A percentile compares a stretch with the other conserved stretches of the same genome.
phyloP scores from a whole-genome alignment of 2,888 invertebrate genomes.

The Anoncus sp. region DNA sequence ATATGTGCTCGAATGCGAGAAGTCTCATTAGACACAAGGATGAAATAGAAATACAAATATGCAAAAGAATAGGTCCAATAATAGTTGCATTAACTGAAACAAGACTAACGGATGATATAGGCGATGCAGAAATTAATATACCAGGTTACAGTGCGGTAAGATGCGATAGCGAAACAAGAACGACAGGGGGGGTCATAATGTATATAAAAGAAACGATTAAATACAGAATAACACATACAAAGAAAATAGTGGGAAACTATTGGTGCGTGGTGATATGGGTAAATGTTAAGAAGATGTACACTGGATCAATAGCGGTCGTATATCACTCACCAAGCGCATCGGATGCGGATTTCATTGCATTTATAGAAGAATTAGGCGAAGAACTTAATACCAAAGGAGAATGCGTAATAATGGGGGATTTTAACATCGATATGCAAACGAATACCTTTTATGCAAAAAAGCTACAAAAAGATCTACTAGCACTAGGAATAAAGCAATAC shows the following conservation, averaged over 20 bases:
- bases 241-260: slow-evolving; percentile 8
- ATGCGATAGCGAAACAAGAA: slow-evolving; percentile 42
- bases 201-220: slow-evolving; percentile 28
- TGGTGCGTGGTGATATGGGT: slow-evolving; percentile 20
- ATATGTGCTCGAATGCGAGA: slow-evolving; percentile 34
- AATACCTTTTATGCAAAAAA: slow-evolving; percentile 12
- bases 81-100: slow-evolving; percentile 51
- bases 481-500: slow-evolving; percentile 24
- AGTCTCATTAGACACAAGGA: slow-evolving; percentile 35
- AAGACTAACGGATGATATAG: slow-evolving; percentile 41
- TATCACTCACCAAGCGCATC: slow-evolving; percentile 21
- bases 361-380: slow-evolving; percentile 7
- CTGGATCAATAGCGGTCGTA: slow-evolving; percentile 8
- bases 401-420: slow-evolving; percentile 24
- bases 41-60: slow-evolving; percentile 34
- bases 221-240: not conserved
- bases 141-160: slow-evolving; percentile 37
- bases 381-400: slow-evolving; percentile 5
- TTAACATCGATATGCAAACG: slow-evolving; percentile 11
- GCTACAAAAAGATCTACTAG: slow-evolving; percentile 3
- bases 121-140: slow-evolving; percentile 19
- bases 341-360: not conserved
- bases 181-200: slow-evolving; percentile 47
- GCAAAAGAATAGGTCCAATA: slow-evolving; percentile 26
- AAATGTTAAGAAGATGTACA: not conserved